Conservation (phyloP, 2,888 invertebrate species). For the Conistra vaccinii region DNA sequence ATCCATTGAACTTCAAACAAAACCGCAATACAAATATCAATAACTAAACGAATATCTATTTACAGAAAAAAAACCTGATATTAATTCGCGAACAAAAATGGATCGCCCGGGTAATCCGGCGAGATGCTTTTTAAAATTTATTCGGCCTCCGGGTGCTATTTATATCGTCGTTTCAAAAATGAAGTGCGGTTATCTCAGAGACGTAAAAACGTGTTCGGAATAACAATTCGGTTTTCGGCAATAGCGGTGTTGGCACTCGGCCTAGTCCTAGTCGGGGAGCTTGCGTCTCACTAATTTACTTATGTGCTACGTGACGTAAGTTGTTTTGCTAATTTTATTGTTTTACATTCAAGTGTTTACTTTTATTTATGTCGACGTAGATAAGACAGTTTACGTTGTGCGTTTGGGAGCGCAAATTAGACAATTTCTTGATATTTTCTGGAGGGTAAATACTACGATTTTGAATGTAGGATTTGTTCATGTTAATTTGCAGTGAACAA, state of each 20-base stretch:
- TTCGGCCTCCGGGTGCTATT: slow-evolving; percentile 87
- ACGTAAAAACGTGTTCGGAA: slow-evolving; percentile 86
- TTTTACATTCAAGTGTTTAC: slow-evolving; percentile 54
- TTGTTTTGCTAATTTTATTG: slow-evolving; percentile 59
- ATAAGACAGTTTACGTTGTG: slow-evolving; percentile 48
- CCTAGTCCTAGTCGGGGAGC: slow-evolving; percentile 56
- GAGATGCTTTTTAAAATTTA: slow-evolving; percentile 89
- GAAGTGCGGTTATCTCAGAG: slow-evolving; percentile 88
- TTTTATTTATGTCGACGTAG: slow-evolving; percentile 48
- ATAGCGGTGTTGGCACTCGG: slow-evolving; percentile 62
- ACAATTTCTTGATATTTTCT: slow-evolving; percentile 28
- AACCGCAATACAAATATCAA: slow-evolving; percentile 46
- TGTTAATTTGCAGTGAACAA: no score
- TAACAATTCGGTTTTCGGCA: slow-evolving; percentile 76
- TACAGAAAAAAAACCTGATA: slow-evolving; percentile 57
- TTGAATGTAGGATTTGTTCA: slow-evolving; percentile 7
- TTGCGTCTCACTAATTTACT: slow-evolving; percentile 64
- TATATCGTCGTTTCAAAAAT: slow-evolving; percentile 89
- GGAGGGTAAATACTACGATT: background rate
- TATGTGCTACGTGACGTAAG: slow-evolving; percentile 63
- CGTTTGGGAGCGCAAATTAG: slow-evolving; percentile 37
- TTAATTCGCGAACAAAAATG: slow-evolving; percentile 70
- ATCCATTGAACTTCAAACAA: slow-evolving; percentile 25
- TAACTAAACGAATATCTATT: slow-evolving; percentile 57
- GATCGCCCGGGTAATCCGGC: slow-evolving; percentile 65